Base-by-base conservation (phyloP, 2,888 invertebrate species). In the Drosophila paramelanica region DNA sequence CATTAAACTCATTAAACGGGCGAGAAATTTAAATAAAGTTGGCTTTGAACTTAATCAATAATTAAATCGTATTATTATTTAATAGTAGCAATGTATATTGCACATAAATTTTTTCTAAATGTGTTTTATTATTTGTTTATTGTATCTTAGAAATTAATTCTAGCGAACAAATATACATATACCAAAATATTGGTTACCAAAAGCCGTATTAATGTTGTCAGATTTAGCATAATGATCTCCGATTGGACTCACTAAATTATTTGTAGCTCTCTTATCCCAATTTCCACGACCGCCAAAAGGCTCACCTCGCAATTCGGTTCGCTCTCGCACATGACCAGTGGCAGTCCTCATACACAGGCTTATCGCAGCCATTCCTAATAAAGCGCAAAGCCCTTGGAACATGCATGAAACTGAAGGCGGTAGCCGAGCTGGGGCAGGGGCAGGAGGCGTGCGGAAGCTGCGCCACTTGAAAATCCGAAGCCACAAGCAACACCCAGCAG, bases 301-400 rank as follows among this genome's bases (percentile, higher is more conserved):
- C 49, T 46, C 20, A 65, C 36, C 65, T 65, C 38, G 14, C 72
- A 66, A 66, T 60, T 66, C 65, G 72, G 43, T 59, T 42, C 4
- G 13, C 61, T 42, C 10, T 7, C 17, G 39, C 43, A 41, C 36
- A 51, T 56, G 56, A n/a, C 27, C 56, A 42, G 17, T 41, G 3
- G 17, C 17, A 14, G 25, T 41, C 23, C 58, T 50, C 86, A 74
- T 86, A 75, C 69, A 56, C 55, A 55, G 46, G 75, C 77, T 83
- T 83, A 88, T 77, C 86, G 77, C 81, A 60, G 38, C 50, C 46
- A 80, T 87, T 87, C 46, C 53, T 41, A 71, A 71, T 67, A 73
- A 67, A 67, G 77, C 79, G 68, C 60, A 70, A 73, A 69, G 71
- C 71, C 74, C 45, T 55, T 46, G 60, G 53, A 66, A 72, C 87